These are phyloP conservation scores for Aplysina aerophoba DNA, from an alignment of 37 sponge, comb jelly and placozoan species.

Conservation along the genomic window DNA sequence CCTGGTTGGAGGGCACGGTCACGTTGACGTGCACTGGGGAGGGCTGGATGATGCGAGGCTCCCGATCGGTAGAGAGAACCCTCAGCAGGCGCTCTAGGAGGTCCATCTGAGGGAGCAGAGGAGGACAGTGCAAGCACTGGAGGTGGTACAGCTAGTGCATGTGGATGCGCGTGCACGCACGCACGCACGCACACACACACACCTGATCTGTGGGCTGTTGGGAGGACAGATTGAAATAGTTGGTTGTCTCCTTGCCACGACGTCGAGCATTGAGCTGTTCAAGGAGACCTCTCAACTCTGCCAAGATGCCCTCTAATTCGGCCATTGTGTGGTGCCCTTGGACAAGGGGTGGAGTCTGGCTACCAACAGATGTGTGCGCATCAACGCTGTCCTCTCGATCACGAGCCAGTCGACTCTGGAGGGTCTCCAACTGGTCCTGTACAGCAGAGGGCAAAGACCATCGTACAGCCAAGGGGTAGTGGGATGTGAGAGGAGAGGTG, in stretches of 20 bases:
- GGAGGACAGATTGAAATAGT: constrained; percentile 16
- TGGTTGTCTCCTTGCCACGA: constrained; percentile 6
- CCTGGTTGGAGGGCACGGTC: constrained; percentile 11
- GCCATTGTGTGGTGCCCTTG: constrained; percentile 4
- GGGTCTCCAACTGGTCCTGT: too few relatives aligned
- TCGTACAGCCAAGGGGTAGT: too few relatives aligned
- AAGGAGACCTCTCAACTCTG: not conserved
- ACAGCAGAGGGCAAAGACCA: too few relatives aligned
- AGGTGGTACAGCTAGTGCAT: too few relatives aligned
- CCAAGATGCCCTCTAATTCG: constrained; percentile 7
- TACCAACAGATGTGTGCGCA: not conserved
- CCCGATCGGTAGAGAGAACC: constrained; percentile 1
- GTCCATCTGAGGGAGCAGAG: constrained; percentile 8
- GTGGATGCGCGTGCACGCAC: too few relatives aligned
- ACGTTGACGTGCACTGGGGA: constrained; percentile 34
- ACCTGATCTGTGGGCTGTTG: constrained; percentile 5
- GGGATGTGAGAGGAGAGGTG: too few relatives aligned
- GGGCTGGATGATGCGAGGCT: constrained; percentile 21
- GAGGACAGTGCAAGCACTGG: too few relatives aligned
- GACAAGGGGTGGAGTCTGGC: constrained; percentile 22
- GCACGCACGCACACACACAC: too few relatives aligned
- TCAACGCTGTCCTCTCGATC: too few relatives aligned
- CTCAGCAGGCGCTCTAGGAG: constrained; percentile 9
- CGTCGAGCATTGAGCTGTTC: not conserved
- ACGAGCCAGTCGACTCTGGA: too few relatives aligned